These are phyloP conservation scores for Smittia aterrima DNA, from an alignment of 2,888 invertebrate species.

Conservation along the genomic window DNA sequence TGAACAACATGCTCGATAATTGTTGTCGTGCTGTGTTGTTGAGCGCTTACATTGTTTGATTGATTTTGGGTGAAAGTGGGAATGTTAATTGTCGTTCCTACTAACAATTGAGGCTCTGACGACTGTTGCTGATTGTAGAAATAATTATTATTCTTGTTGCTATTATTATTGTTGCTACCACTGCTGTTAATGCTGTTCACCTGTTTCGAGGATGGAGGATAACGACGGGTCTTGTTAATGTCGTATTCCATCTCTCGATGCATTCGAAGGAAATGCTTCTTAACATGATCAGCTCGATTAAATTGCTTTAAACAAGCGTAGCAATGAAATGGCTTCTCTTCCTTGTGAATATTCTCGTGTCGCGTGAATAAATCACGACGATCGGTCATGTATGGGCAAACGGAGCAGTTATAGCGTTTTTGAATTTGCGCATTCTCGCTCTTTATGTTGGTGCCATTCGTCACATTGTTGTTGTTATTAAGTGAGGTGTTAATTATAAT, in stretches of 20 bases:
- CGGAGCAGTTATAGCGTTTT: conserved; percentile 81
- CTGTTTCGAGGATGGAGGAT: conserved; percentile 47
- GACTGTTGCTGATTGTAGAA: conserved; percentile 48
- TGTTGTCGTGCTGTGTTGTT: conserved; percentile 12
- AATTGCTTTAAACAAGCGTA: conserved; percentile 91
- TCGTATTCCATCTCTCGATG: conserved; percentile 88
- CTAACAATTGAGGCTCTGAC: conserved; percentile 51
- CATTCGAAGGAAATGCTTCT: conserved; percentile 90
- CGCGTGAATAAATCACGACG: conserved; percentile 85
- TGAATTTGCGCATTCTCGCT: conserved; percentile 48
- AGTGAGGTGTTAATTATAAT: conserved; percentile 26
- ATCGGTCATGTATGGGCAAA: conserved; percentile 89
- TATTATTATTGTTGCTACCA: conserved; percentile 55
- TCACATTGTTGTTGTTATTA: background rate
- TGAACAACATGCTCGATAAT: conserved; percentile 40
- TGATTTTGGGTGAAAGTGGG: conserved; percentile 46
- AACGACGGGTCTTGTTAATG: conserved; percentile 72
- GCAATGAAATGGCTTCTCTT: conserved; percentile 91
- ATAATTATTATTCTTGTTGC: conserved; percentile 51
- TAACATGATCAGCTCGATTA: conserved; percentile 91
- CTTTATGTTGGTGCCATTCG: conserved; percentile 16
- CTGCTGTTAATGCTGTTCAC: conserved; percentile 58
- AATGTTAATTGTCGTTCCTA: conserved; percentile 44
- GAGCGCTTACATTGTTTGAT: background rate
- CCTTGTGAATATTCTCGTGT: conserved; percentile 90